phyloP scores from a whole-genome alignment of 2,113 vertebrate species.

The Okapia johnstoni region DNA sequence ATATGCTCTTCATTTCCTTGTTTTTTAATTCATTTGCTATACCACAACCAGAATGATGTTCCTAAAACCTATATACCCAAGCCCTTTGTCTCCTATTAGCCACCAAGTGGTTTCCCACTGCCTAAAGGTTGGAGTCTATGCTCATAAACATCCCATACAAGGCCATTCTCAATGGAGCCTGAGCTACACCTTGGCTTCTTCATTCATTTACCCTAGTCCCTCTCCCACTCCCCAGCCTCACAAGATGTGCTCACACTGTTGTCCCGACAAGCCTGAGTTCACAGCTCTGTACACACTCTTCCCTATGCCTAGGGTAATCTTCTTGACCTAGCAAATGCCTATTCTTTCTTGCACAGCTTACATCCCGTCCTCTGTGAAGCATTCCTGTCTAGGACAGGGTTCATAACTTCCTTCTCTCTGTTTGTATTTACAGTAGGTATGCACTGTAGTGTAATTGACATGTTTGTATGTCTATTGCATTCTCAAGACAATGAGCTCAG shows the following conservation, averaged over 20 bases:
- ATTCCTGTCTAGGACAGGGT: background rate
- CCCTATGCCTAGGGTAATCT: too few relatives aligned
- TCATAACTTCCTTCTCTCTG: background rate
- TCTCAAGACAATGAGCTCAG: background rate
- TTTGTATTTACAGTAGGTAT: background rate
- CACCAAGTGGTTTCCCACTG: background rate
- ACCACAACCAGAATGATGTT: background rate
- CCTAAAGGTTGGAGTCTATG: background rate
- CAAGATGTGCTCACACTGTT: rapidly evolving
- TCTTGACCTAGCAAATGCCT: background rate
- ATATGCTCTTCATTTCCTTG: background rate
- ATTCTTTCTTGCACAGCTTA: too few relatives aligned
- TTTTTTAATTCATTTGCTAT: background rate
- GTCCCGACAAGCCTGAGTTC: background rate
- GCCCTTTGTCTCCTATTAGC: background rate
- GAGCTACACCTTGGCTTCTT: background rate
- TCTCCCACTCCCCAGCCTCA: background rate
- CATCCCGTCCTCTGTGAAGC: background rate
- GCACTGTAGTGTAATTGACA: background rate
- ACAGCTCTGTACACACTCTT: background rate
- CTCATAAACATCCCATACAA: background rate
- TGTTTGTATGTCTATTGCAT: background rate
- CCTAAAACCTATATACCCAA: background rate
- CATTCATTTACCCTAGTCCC: background rate
- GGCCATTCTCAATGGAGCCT: background rate